phyloP scores from a whole-genome alignment of 2,797 vertebrate genomes.

The Takifugu rubripes region DNA sequence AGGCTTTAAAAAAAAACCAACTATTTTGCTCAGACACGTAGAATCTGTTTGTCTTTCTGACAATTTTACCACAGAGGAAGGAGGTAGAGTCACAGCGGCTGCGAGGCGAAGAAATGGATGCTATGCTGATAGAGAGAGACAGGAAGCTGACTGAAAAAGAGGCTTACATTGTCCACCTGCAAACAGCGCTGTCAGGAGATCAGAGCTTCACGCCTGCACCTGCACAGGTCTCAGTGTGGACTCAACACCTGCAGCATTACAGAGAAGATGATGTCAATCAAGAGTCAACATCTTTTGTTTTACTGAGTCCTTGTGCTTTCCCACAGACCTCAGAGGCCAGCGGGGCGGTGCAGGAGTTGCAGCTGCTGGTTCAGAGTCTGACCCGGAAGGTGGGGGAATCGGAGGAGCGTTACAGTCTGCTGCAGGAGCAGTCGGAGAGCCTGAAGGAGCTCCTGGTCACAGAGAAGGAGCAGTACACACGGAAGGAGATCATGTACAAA shows the following conservation, averaged over 20 bases:
- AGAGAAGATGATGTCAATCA: neutral
- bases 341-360: slow-evolving; percentile 73
- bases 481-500: slow-evolving; percentile 83
- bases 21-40: neutral
- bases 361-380: slow-evolving; percentile 81
- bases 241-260: neutral
- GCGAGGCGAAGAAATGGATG: slow-evolving; percentile 84
- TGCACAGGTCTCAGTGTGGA: slow-evolving; percentile 59
- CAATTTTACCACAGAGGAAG: slow-evolving; percentile 51
- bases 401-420: slow-evolving; percentile 85
- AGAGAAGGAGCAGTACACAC: slow-evolving; percentile 78
- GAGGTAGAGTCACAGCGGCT: slow-evolving; percentile 74
- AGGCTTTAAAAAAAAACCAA: neutral
- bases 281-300: neutral
- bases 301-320: neutral
- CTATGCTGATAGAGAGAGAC: slow-evolving; percentile 82
- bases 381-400: slow-evolving; percentile 85
- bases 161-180: slow-evolving; percentile 85
- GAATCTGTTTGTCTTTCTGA: neutral
- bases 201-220: slow-evolving; percentile 38
- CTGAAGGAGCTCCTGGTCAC: slow-evolving; percentile 76
- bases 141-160: slow-evolving; percentile 84
- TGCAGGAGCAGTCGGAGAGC: slow-evolving; percentile 80
- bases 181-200: slow-evolving; percentile 68
- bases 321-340: slow-evolving; percentile 57